Evolutionary conservation across 2,888 invertebrate species (phyloP), one percentile per base, ranked within the genome.

Genomic region (Athalia cordata): DNA sequence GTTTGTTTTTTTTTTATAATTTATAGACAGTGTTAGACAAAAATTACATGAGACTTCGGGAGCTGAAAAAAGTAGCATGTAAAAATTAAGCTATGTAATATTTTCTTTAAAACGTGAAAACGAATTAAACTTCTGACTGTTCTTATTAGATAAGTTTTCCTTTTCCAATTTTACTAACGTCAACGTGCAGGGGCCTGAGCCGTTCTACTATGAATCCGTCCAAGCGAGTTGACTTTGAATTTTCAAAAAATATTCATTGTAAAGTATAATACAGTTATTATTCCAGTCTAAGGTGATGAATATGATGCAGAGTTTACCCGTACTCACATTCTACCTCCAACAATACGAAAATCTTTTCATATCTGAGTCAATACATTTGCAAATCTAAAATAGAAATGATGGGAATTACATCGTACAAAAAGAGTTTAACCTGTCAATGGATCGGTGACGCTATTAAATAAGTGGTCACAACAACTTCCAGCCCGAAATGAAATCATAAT

Each of bases 11-110:
- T 50, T 11, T 76, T 7, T 65, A 76, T 83, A 81, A 84, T 83
- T 87, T 80, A 82, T 82, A 82, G 79, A 81, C 79, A 81, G 75
- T 80, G 72, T 81, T 68, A 77, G 79, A 80, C 79, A 77, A 77
- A 81, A 82, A 43, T 83, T 77, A 81, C 78, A 77, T 67, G 59
- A 66, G 72, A 81, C 81, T 72, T 81, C 77, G 78, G 79, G 70
- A 81, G 78, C 59, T 77, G 72, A 80, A 84, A 86, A 80, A 82
- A 82, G 80, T 15, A 52, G 8, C 80, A 82, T 81, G 74, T 81
- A 84, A 80, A 81, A 81, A 80, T 82, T 80, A 82, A 82, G 80
- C 82, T n/a, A 49, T 43, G 57, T 81, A 81, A 81, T 83, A 83
- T 81, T 79, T 78, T 81, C 77, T 81, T 68, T n/a, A 15, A 68